Conservation (phyloP, 2,888 invertebrate species). For the Heliconius aoede region DNA sequence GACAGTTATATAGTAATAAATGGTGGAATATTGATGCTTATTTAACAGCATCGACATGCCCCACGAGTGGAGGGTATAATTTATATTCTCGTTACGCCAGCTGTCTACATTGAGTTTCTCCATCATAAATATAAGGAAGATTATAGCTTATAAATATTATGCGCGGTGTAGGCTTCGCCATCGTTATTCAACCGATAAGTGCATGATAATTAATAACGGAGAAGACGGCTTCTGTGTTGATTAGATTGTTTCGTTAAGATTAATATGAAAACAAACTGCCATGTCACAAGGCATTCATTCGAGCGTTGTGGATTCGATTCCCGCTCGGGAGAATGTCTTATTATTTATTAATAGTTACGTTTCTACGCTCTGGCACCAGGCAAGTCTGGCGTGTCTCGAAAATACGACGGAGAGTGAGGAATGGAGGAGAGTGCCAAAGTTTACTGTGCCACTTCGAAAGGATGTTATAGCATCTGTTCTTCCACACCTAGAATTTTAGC, state of each 20-base stretch:
- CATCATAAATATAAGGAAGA: conserved; percentile 33
- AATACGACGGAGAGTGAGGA: too few species aligned
- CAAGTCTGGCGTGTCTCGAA: too few species aligned
- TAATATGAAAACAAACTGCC: conserved; percentile 1
- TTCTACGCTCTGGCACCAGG: too few species aligned
- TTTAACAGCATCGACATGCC: conserved; percentile 21
- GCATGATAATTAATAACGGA: conserved; percentile 36
- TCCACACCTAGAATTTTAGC: too few species aligned
- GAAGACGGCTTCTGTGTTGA: conserved; percentile 18
- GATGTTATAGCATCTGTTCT: too few species aligned
- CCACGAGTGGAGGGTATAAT: conserved; percentile 33
- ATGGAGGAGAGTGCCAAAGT: too few species aligned
- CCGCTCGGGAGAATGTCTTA: too few species aligned
- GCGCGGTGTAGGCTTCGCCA: conserved; percentile 34
- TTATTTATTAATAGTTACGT: too few species aligned
- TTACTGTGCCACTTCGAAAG: too few species aligned
- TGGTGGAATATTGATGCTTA: background rate
- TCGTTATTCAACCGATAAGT: conserved; percentile 46
- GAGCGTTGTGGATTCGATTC: too few species aligned
- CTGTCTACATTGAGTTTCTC: conserved; percentile 32
- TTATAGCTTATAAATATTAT: conserved; percentile 15
- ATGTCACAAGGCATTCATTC: too few species aligned
- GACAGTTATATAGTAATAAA: conserved; percentile 3
- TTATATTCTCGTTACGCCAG: conserved; percentile 34
- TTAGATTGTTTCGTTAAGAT: background rate